Conservation (phyloP, 2,797 vertebrate genomes). For the Argentina silus region DNA sequence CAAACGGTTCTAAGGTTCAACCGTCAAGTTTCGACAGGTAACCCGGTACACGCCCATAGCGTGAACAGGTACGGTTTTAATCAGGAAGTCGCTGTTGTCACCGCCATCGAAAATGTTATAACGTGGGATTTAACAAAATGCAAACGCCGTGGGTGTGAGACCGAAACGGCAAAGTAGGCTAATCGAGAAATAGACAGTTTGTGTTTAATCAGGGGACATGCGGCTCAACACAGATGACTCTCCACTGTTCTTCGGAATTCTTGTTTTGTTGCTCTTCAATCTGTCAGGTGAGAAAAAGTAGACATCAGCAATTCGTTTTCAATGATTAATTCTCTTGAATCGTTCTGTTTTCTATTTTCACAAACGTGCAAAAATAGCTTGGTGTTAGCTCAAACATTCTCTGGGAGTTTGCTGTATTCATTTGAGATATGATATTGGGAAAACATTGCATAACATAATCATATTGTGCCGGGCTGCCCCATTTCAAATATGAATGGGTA, state of each 20-base stretch:
- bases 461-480: too few species aligned
- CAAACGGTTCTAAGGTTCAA: constrained; percentile 3
- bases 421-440: too few species aligned
- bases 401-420: too few species aligned
- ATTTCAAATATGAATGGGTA: too few species aligned
- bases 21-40: constrained; percentile 69
- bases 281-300: constrained; percentile 60
- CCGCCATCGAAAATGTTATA: constrained; percentile 18
- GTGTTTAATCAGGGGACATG: constrained; percentile 44
- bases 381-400: too few species aligned
- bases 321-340: too few species aligned
- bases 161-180: not conserved
- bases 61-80: constrained; percentile 45
- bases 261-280: constrained; percentile 39
- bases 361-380: too few species aligned
- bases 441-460: too few species aligned
- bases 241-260: constrained; percentile 43
- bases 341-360: too few species aligned
- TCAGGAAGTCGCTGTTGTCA: constrained; percentile 69
- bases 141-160: constrained; percentile 18
- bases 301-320: not conserved
- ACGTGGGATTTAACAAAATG: constrained; percentile 34
- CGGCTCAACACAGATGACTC: constrained; percentile 21
- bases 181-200: not conserved
- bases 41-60: constrained; percentile 60